Base-by-base conservation (phyloP, 2,113 vertebrate species). In the Sciurus niger region DNA sequence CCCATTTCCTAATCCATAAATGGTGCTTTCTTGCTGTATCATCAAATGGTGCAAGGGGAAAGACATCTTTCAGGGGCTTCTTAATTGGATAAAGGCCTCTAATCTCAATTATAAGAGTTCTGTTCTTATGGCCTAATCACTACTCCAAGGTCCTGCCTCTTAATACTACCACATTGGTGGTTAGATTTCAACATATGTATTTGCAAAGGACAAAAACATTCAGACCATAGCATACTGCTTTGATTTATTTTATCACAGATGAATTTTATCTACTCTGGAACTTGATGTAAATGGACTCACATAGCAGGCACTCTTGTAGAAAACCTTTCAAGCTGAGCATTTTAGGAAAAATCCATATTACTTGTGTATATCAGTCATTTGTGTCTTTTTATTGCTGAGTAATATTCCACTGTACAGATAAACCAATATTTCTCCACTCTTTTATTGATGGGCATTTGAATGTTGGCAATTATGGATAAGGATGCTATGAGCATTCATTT, bases 311-410 rank as follows among this genome's bases (percentile, higher is more conserved):
- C 22, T n/a, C 37, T n/a, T 77, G n/a, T 46, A 14, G 53, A 86
- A 83, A 76, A 3, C 6, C 53, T 89, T 65, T 89, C 43, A 53
- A 88, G 20, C 30, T 79, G 65, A 80, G 28, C 25, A 40, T 84
- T 94, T 96, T 88, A 30, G 96, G 43, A 87, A 77, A 43, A 74
- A 80, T 73, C 48, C 18, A 12, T 22, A 58, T 58, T 51, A 37
- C 73, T 72, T 32, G 4, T 84, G 51, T 60, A 1, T 76, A 72
- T 55, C 30, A 34, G 24, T 85, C 70, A 84, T 60, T 28, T 77
- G n/a, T 67, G 14, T 48, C 25, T 46, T 37, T 86, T 53, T 55
- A 51, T 53, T 68, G 18, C 53, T 77, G 55, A 72, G 17, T 84
- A 73, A 94, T 60, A 79, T 6, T 83, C 37, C 60, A 70, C 51